Percentiles rank a stretch among this genome's conserved stretches.
These are phyloP conservation scores for Notothenia coriiceps DNA, from an alignment of 2,113 vertebrate genomes.

Conservation along the genomic window DNA sequence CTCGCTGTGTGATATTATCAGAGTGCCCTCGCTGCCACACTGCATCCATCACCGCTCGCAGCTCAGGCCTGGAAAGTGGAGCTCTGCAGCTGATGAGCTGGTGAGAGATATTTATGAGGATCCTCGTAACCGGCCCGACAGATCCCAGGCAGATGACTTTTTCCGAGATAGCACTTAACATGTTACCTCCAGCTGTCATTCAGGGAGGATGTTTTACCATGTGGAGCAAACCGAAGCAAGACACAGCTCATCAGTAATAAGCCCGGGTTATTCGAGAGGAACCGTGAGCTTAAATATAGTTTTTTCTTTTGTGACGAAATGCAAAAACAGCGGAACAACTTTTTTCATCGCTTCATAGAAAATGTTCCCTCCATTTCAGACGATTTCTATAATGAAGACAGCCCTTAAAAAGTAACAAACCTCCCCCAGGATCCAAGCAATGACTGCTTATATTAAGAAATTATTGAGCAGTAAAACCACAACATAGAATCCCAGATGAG, in stretches of 20 bases:
- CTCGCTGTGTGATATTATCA: conserved; percentile 40
- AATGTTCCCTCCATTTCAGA: not conserved
- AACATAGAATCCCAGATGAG: not conserved
- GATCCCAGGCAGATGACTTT: conserved; percentile 81
- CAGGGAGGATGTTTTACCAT: conserved; percentile 32
- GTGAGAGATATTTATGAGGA: conserved; percentile 85
- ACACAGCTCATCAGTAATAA: conserved; percentile 54
- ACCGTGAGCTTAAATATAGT: not conserved
- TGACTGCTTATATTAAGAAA: conserved; percentile 31
- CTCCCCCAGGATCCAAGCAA: not conserved
- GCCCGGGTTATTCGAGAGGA: conserved; percentile 1
- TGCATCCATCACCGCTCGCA: conserved; percentile 75
- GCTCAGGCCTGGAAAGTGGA: conserved; percentile 53
- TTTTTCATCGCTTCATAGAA: conserved; percentile 7
- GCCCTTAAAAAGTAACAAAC: conserved; percentile 16
- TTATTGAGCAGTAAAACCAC: conserved; percentile 8
- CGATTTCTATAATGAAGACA: conserved; percentile 17
- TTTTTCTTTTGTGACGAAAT: conserved; percentile 15
- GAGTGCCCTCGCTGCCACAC: conserved; percentile 57
- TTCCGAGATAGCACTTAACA: conserved; percentile 65
- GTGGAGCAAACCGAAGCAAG: conserved; percentile 14
- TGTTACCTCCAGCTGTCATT: conserved; percentile 72
- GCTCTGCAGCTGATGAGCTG: conserved; percentile 83
- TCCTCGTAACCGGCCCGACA: conserved; percentile 73
- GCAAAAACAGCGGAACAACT: conserved; percentile 10